These are phyloP conservation scores for Lycaena phlaeas DNA, from an alignment of 2,888 invertebrate genomes.

Conservation along the genomic window DNA sequence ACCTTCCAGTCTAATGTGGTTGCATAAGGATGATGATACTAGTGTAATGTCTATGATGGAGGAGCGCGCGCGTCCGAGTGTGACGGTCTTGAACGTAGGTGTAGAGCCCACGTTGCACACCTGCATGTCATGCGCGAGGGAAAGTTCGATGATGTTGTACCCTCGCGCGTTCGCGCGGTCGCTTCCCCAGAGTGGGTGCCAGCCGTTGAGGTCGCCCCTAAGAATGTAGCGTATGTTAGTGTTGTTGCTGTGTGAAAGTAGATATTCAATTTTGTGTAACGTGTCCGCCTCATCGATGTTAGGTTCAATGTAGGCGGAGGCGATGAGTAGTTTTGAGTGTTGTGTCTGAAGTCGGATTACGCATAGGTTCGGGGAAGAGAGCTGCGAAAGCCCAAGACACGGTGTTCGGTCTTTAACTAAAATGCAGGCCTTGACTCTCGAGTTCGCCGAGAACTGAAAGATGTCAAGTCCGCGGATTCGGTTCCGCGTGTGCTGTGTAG, in stretches of 20 bases:
- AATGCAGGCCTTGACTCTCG: slow-evolving; percentile 6
- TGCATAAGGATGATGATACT: not conserved
- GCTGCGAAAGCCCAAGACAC: slow-evolving; percentile 8
- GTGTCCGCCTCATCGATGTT: slow-evolving; percentile 7
- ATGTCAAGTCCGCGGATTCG: too few species aligned
- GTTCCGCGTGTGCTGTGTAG: too few species aligned
- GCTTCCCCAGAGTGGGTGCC: slow-evolving; percentile 16
- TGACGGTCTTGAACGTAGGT: slow-evolving; percentile 18
- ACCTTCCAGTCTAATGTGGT: slow-evolving; percentile 13
- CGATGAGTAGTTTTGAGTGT: not conserved
- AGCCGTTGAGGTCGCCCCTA: slow-evolving; percentile 18
- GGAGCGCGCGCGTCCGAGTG: slow-evolving; percentile 6
- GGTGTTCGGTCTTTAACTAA: not conserved
- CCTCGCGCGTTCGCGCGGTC: slow-evolving; percentile 9
- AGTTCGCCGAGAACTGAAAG: not conserved
- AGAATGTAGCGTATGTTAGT: slow-evolving; percentile 7
- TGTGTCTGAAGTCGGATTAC: not conserved
- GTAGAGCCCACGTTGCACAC: slow-evolving; percentile 13
- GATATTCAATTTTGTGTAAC: slow-evolving; percentile 2
- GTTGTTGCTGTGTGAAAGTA: slow-evolving; percentile 2
- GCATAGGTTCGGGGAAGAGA: slow-evolving; percentile 11
- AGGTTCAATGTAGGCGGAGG: slow-evolving; percentile 16
- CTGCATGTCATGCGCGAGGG: slow-evolving; percentile 1
- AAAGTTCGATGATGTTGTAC: slow-evolving; percentile 3
- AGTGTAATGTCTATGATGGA: slow-evolving; percentile 16